Evolutionary conservation across 2,888 invertebrate genomes (phyloP).

Genomic region (Dicycla oo): DNA sequence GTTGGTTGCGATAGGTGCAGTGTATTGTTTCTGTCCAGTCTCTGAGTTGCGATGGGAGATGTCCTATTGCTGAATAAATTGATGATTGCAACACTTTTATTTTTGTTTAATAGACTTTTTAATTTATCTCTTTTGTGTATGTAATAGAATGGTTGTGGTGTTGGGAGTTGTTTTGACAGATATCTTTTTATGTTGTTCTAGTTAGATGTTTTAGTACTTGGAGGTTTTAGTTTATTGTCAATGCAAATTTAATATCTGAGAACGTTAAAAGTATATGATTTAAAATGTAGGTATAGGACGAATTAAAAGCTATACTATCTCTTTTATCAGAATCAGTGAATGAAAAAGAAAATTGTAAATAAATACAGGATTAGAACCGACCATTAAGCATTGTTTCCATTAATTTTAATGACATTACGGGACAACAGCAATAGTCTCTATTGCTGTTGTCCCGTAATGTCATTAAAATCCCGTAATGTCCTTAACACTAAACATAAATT

Average conservation of each 20-base stretch:
- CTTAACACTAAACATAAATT: conserved; percentile 53
- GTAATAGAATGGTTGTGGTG: conserved; percentile 37
- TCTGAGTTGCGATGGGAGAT: conserved; percentile 63
- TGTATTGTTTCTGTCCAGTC: conserved; percentile 72
- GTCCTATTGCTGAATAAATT: conserved; percentile 66
- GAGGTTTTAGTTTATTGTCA: no score
- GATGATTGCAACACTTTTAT: conserved; percentile 62
- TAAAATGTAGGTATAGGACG: not conserved
- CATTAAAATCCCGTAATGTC: no score
- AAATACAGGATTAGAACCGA: conserved; percentile 77
- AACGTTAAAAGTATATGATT: not conserved
- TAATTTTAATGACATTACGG: conserved; percentile 77
- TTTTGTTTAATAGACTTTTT: conserved; percentile 57
- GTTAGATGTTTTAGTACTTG: not conserved
- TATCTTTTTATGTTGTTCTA: conserved; percentile 18
- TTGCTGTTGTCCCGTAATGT: no score
- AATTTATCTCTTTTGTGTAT: conserved; percentile 54
- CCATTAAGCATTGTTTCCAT: conserved; percentile 77
- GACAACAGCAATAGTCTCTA: conserved; percentile 66
- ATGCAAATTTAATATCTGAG: not conserved
- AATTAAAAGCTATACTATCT: conserved; percentile 40
- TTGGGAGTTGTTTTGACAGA: conserved; percentile 12
- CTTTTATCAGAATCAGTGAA: conserved; percentile 58
- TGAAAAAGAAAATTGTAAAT: conserved; percentile 69
- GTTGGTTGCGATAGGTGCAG: conserved; percentile 81